phyloP scores from a whole-genome alignment of 2,113 vertebrate genomes.

The Poecilia latipinna region DNA sequence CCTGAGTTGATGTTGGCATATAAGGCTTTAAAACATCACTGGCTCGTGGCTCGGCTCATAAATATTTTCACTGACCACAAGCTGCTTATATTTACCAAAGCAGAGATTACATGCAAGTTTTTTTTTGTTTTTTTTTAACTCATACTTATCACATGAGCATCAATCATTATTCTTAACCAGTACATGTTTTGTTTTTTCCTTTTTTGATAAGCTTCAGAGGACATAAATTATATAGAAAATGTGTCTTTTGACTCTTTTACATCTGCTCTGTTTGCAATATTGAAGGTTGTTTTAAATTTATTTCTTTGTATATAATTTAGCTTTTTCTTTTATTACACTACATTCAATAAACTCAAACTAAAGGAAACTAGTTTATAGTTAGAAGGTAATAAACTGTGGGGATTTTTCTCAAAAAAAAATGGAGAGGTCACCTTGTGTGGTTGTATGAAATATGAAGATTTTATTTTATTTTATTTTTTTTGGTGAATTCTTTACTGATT shows the following conservation, averaged over 20 bases:
- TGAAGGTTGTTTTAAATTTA: no score
- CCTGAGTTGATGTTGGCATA: neutral
- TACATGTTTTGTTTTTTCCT: neutral
- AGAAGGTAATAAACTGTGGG: no score
- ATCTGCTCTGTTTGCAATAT: no score
- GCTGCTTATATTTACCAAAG: neutral
- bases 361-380: no score
- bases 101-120: slow-evolving; percentile 8
- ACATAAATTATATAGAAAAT: no score
- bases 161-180: neutral
- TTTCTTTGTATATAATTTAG: no score
- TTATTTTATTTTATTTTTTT: no score
- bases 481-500: neutral
- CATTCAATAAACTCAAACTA: no score
- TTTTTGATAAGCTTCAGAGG: slow-evolving; percentile 3
- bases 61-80: slow-evolving; percentile 15
- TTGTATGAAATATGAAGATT: neutral
- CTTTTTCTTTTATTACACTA: no score
- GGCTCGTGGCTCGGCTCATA: neutral
- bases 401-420: no score
- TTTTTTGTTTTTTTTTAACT: no score
- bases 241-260: neutral
- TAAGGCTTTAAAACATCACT: neutral
- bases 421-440: neutral
- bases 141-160: neutral